A percentile compares a stretch with the other conserved stretches of the same genome.
Evolutionary conservation across 2,797 vertebrate genomes (phyloP).

Genomic region (Tinamus major): DNA sequence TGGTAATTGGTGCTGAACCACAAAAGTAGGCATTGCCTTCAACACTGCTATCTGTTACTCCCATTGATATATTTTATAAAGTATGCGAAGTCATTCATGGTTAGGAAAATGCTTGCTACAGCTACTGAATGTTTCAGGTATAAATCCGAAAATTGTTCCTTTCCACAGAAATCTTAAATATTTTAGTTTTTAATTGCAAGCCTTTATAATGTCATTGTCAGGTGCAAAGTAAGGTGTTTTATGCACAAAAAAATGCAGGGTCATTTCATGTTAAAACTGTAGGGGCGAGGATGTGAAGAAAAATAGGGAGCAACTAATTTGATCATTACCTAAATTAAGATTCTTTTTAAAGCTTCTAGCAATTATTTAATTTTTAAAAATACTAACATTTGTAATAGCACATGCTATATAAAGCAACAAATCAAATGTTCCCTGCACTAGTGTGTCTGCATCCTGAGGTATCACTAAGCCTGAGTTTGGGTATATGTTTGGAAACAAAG

Average conservation of each 20-base stretch:
- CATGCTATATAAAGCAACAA: background rate
- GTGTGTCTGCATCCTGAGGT: background rate
- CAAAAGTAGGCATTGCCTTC: background rate
- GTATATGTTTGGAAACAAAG: background rate
- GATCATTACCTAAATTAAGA: rapidly evolving
- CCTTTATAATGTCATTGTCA: background rate
- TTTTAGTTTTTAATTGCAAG: background rate
- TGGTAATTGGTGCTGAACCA: background rate
- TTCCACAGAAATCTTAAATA: background rate
- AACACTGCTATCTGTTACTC: background rate
- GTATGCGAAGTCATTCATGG: background rate
- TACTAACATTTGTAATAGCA: background rate
- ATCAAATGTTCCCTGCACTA: background rate
- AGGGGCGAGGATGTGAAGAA: background rate
- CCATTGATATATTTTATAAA: background rate
- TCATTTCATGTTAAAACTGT: background rate
- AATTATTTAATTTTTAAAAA: background rate
- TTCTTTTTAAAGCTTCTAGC: background rate
- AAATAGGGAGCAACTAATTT: background rate
- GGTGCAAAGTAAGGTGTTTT: background rate
- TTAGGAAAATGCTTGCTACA: background rate
- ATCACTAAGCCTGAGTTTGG: background rate
- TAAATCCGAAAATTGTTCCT: background rate
- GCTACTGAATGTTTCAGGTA: background rate
- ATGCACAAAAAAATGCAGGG: background rate